These are phyloP conservation scores for Hetaerina titia DNA, from an alignment of 2,888 invertebrate genomes.

Conservation along the genomic window DNA sequence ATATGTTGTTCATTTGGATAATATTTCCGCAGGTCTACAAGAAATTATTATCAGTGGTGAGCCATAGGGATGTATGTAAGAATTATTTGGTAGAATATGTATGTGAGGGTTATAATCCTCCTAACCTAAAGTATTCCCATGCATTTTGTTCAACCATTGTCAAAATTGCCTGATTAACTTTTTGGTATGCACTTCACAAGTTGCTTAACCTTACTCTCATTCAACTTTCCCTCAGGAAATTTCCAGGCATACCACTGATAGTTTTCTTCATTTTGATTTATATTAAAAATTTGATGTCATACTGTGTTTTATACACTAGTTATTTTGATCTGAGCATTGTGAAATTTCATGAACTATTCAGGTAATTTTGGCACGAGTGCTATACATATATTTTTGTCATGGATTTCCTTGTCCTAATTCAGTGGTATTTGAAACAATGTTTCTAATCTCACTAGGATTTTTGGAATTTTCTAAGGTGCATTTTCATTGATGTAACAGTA, in stretches of 20 bases:
- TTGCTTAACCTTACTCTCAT: background rate
- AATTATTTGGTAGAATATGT: background rate
- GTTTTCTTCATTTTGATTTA: background rate
- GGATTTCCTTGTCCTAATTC: background rate
- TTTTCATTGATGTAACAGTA: conserved; percentile 36
- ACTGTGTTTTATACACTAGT: background rate
- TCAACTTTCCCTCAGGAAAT: background rate
- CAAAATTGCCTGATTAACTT: background rate
- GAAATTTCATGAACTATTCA: background rate
- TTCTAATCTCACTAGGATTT: background rate
- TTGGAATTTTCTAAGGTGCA: background rate
- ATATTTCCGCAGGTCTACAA: background rate
- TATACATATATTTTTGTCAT: background rate
- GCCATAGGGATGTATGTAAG: background rate
- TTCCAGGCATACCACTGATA: background rate
- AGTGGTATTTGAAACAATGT: background rate
- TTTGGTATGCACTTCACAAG: background rate
- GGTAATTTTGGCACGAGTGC: background rate
- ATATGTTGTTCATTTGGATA: background rate
- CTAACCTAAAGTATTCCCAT: background rate
- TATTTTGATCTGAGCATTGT: background rate
- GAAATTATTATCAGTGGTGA: background rate
- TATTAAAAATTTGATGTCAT: background rate
- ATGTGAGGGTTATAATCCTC: background rate
- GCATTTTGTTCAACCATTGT: background rate